Evolutionary conservation across 2,113 vertebrate species (phyloP), one percentile per base, ranked within the genome.

Genomic region (Galbula dea): DNA sequence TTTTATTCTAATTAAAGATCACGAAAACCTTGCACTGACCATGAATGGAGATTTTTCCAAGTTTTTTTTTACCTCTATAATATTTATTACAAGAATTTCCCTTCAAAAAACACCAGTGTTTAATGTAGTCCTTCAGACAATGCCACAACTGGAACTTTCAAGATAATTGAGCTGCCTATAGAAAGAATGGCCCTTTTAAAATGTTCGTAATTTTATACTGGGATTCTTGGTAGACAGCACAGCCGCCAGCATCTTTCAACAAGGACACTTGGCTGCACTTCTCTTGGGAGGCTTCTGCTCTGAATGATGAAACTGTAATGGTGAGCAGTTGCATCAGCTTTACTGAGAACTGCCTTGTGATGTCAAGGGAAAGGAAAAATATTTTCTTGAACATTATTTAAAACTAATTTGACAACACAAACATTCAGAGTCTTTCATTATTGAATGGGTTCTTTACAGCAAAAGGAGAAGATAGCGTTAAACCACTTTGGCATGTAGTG

Each of bases 341-440:
- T 43, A 67, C 63, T 24, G 72, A 80, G 59, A 87, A n/a, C 27
- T 86, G 66, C 37, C 85, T 71, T 36, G 26, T 36, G 65, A 75
- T 80, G 59, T 36, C 0, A 2, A 39, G 58, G 55, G 82, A 94
- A 76, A 73, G 62, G 55, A 55, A 94, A 92, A 85, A 73, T 79
- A 76, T 82, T 94, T 91, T 76, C 76, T 30, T 63, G 16, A 89
- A 48, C 63, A 92, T 18, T 63, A 52, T 59, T 91, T 74, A 86
- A 95, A 77, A 57, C 36, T 67, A 71, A 83, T 88, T 39, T 86
- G 76, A 88, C 79, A 90, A 43, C 32, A 67, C 18, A 88, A 93
- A 88, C 43, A 55, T 80, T 81, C 51, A 48, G 61, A 77, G 15
- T 29, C 59, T 88, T 93, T 91, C 26, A 55, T 67, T 81, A 63